Conservation (phyloP, 2,113 vertebrate species). For the Rhineura floridana region DNA sequence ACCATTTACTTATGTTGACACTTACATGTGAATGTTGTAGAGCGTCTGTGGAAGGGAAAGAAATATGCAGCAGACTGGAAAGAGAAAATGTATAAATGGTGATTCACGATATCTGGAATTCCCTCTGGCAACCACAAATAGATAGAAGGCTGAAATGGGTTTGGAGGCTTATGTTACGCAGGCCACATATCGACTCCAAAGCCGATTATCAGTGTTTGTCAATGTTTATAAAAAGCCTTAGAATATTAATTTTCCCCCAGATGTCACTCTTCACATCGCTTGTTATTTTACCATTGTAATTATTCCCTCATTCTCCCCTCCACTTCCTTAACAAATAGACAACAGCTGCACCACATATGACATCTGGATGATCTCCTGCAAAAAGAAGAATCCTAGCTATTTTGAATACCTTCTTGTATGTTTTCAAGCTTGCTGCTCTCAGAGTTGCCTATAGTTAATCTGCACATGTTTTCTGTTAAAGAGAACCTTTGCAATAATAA, state of each 20-base stretch:
- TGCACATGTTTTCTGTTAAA: conserved; percentile 76
- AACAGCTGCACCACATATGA: conserved; percentile 16
- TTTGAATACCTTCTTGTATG: conserved; percentile 50
- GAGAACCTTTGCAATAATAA: conserved; percentile 72
- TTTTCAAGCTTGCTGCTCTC: conserved; percentile 59
- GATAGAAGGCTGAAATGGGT: background rate
- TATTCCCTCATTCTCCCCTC: background rate
- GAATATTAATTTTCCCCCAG: background rate
- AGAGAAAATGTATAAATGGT: conserved; percentile 36
- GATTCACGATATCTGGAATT: background rate
- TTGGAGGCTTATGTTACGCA: background rate
- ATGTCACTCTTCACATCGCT: background rate
- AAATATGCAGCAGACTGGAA: conserved; percentile 64
- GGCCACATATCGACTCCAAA: background rate
- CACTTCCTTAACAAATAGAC: background rate
- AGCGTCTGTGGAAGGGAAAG: conserved; percentile 68
- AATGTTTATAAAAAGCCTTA: background rate
- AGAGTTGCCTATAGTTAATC: conserved; percentile 65
- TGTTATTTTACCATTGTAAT: conserved; percentile 10
- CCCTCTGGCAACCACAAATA: background rate
- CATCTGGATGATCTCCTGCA: conserved; percentile 50
- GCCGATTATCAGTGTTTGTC: background rate
- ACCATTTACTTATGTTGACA: conserved; percentile 17
- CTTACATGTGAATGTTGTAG: conserved; percentile 68
- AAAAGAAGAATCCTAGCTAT: conserved; percentile 63